phyloP scores from a whole-genome alignment of 2,888 invertebrate species.

The Orthosia cruda region DNA sequence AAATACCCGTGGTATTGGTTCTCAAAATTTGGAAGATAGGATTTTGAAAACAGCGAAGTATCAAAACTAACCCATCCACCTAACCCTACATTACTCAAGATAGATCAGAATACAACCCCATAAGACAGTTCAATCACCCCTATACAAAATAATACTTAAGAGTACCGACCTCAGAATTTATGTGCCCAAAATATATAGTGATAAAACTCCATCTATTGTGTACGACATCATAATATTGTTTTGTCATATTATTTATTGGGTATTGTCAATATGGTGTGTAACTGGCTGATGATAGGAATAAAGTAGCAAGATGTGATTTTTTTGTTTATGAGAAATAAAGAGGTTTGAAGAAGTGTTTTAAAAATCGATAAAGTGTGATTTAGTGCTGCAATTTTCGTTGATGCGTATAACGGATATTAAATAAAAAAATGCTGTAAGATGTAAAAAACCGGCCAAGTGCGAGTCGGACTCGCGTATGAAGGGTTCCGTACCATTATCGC shows the following conservation, averaged over 20 bases:
- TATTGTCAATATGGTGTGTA: constrained; percentile 59
- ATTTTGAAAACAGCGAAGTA: constrained; percentile 55
- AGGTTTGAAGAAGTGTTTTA: constrained; percentile 24
- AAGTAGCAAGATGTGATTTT: constrained; percentile 7
- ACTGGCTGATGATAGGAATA: not conserved
- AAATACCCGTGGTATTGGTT: no score
- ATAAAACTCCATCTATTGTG: constrained; percentile 81
- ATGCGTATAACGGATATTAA: not conserved
- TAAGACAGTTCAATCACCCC: constrained; percentile 79
- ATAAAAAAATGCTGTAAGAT: no score
- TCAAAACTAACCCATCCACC: constrained; percentile 68
- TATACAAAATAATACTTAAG: constrained; percentile 80
- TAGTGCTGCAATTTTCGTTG: not conserved
- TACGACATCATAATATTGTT: constrained; percentile 89
- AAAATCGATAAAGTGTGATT: constrained; percentile 36
- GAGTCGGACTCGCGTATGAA: no score
- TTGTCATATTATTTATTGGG: constrained; percentile 85
- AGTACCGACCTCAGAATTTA: constrained; percentile 80
- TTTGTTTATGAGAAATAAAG: constrained; percentile 25
- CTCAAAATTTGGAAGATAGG: no score
- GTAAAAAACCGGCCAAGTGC: no score
- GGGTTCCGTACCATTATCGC: no score
- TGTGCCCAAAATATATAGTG: constrained; percentile 86
- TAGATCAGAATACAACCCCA: constrained; percentile 51
- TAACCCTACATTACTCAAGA: constrained; percentile 38